A percentile compares a stretch with the other conserved stretches of the same genome.
Conservation (phyloP, 1,140 invertebrate species). For the Zaprionus nigranus region DNA sequence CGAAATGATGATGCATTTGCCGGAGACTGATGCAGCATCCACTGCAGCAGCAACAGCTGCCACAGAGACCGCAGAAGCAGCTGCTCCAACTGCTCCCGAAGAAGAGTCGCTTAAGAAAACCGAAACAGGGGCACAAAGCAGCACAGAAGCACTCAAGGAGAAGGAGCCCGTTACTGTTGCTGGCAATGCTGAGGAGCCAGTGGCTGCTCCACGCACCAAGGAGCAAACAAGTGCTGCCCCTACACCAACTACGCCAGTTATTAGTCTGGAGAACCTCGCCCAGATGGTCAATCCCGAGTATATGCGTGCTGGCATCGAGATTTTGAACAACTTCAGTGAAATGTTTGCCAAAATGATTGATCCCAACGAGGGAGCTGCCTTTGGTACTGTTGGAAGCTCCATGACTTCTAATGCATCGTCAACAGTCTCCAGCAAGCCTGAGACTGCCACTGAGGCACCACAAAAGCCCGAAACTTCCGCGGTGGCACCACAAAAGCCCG, state of each 20-base stretch:
- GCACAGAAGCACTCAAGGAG: neutral
- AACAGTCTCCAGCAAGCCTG: conserved; percentile 25
- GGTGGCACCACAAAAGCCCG: conserved; percentile 12
- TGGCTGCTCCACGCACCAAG: conserved; percentile 43
- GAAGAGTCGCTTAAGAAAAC: neutral
- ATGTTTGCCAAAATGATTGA: conserved; percentile 83
- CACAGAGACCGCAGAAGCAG: conserved; percentile 15
- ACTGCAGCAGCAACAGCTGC: conserved; percentile 11
- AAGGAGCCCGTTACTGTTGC: conserved; percentile 10
- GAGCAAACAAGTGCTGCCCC: conserved; percentile 22
- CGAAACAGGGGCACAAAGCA: neutral
- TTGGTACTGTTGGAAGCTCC: conserved; percentile 33
- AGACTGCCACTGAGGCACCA: conserved; percentile 2
- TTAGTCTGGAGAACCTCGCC: conserved; percentile 61
- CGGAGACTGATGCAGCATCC: conserved; percentile 52
- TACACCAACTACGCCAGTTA: conserved; percentile 57
- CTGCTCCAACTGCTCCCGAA: conserved; percentile 16
- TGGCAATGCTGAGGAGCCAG: conserved; percentile 36
- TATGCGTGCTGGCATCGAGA: conserved; percentile 76
- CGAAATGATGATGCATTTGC: conserved; percentile 77
- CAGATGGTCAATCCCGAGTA: conserved; percentile 76
- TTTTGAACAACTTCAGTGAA: conserved; percentile 79
- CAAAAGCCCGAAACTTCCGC: neutral
- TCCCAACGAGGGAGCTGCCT: conserved; percentile 54
- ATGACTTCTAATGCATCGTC: conserved; percentile 21